Conservation (phyloP, 2,888 invertebrate genomes). For the Heliconius sara region DNA sequence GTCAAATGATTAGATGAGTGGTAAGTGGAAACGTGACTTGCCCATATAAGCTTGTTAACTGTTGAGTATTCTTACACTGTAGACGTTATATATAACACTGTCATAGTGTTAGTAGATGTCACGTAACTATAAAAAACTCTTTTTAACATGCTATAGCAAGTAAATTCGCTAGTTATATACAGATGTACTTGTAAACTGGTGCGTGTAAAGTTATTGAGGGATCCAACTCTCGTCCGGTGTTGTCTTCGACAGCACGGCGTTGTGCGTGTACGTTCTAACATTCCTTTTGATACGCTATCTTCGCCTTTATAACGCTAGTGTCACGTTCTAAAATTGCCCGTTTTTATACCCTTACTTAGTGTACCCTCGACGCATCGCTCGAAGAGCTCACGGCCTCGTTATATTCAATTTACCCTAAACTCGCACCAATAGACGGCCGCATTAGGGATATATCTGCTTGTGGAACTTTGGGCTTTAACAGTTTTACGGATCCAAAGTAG, state of each 20-base stretch:
- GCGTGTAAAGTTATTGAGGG: constrained; percentile 68
- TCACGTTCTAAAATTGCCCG: constrained; percentile 65
- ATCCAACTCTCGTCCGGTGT: constrained; percentile 75
- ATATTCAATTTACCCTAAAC: constrained; percentile 60
- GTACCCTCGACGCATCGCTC: constrained; percentile 76
- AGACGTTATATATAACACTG: constrained; percentile 54
- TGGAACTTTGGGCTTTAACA: constrained; percentile 57
- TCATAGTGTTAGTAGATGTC: constrained; percentile 51
- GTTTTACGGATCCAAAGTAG: constrained; percentile 62
- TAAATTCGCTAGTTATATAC: constrained; percentile 27
- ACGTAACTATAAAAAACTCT: constrained; percentile 50
- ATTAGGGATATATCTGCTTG: constrained; percentile 58
- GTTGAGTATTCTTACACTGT: constrained; percentile 54
- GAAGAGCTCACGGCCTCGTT: constrained; percentile 78
- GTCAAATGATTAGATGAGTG: constrained; percentile 47
- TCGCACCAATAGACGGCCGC: constrained; percentile 57
- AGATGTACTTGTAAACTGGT: constrained; percentile 45
- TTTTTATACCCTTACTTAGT: constrained; percentile 65
- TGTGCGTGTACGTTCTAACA: constrained; percentile 63
- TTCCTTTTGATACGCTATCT: constrained; percentile 55
- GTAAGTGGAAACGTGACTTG: constrained; percentile 57
- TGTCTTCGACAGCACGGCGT: constrained; percentile 77
- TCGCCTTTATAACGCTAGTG: constrained; percentile 58
- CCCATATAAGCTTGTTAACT: constrained; percentile 56
- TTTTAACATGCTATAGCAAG: constrained; percentile 40